Evolutionary conservation across 2,797 vertebrate genomes (phyloP), one percentile per base, ranked within the genome.

Genomic region (Girardinus metallicus): DNA sequence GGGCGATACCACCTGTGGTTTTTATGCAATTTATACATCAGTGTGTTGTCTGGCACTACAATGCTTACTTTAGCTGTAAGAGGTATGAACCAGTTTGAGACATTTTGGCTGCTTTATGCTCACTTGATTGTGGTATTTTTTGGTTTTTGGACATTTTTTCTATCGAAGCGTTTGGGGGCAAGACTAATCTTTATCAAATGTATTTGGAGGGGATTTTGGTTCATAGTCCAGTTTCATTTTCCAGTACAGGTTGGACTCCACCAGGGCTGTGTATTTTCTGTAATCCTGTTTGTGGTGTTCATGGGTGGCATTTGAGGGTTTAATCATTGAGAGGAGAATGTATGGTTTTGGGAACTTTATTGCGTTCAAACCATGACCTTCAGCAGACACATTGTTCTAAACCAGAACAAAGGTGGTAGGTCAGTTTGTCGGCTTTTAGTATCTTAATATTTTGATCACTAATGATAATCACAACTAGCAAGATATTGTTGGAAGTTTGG

Each of bases 1-100:
- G 73, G 71, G 57, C 75, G 47, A 41, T 62, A 41, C 72, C 72
- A 39, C 75, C 60, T 79, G 77, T 80, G 70, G 36, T 88, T 77
- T 82, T 79, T 75, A 62, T 34, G 44, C 46, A 74, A 26, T 71
- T 79, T 68, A 57, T 44, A 75, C 73, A 51, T 41, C 51, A 74
- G 21, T 78, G 36, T 68, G 47, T 73, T 79, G 76, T 47, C 44
- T 80, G 44, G 55, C 26, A n/a, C 39, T 12, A 44, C 7, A 21
- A 78, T 73, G 41, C 26, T 76, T 18, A 71, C 29, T 43, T 71
- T 73, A 68, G 44, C 68, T 66, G 5, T 53, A 41, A 49, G 34
- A 76, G 29, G 12, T 47, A 51, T 73, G 34, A 84, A 21, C 5
- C 39, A 46, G 0, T 66, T 81, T 77, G 10, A 73, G 66, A 77